Percentiles rank a stretch among this genome's conserved stretches.
Evolutionary conservation across 2,888 invertebrate species (phyloP).

Genomic region (Megalurothrips usitatus): DNA sequence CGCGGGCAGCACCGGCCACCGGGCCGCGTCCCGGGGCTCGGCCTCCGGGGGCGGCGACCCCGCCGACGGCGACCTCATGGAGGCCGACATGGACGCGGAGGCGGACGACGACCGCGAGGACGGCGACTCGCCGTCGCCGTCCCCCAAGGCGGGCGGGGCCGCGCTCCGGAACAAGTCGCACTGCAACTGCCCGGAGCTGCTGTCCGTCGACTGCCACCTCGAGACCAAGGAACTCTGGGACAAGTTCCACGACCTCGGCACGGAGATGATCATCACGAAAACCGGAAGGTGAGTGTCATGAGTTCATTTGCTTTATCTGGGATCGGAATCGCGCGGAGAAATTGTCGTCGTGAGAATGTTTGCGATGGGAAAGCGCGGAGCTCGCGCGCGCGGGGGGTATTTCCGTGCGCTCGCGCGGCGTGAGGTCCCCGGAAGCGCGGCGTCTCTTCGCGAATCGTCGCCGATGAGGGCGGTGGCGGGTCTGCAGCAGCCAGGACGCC

Average conservation of each 20-base stretch:
- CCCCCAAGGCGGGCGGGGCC: slow-evolving; percentile 40
- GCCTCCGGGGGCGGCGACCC: slow-evolving; percentile 31
- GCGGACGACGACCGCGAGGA: slow-evolving; percentile 31
- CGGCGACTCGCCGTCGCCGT: slow-evolving; percentile 30
- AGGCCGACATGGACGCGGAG: slow-evolving; percentile 15
- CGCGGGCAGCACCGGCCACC: slow-evolving; percentile 40
- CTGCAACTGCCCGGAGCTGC: slow-evolving; percentile 63
- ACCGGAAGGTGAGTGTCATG: slow-evolving; percentile 65
- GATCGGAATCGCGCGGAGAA: too few relatives aligned
- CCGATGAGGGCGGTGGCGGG: too few relatives aligned
- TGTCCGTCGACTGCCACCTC: slow-evolving; percentile 64
- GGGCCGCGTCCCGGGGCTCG: slow-evolving; percentile 43
- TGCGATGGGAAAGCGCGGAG: too few relatives aligned
- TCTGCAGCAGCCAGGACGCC: neutral
- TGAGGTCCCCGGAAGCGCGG: too few relatives aligned
- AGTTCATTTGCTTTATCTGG: too few relatives aligned
- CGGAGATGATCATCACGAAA: slow-evolving; percentile 83
- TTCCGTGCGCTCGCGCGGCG: neutral
- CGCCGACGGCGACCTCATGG: slow-evolving; percentile 15
- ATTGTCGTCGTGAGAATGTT: too few relatives aligned
- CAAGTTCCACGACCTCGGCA: slow-evolving; percentile 71
- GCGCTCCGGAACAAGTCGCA: slow-evolving; percentile 48
- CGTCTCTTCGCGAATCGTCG: too few relatives aligned
- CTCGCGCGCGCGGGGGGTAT: neutral
- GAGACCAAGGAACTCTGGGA: slow-evolving; percentile 80